These are phyloP conservation scores for Vireo altiloquus DNA, from an alignment of 2,113 vertebrate genomes.

Conservation along the genomic window DNA sequence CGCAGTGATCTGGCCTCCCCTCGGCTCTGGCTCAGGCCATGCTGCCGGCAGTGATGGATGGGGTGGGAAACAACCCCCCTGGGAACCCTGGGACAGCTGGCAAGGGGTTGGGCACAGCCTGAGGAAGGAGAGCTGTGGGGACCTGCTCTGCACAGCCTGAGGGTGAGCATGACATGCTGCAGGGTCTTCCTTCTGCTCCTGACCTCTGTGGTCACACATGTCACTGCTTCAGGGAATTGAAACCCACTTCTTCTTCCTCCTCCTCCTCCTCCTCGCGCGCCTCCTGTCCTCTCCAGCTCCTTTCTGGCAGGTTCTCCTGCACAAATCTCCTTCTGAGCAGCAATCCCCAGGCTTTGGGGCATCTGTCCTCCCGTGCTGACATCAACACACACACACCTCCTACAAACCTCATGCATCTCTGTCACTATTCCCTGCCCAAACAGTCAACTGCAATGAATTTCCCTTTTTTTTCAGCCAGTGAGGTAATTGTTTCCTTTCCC, in stretches of 20 bases:
- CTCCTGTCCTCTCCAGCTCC: background rate
- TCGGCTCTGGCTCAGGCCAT: accelerated
- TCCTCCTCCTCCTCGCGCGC: background rate
- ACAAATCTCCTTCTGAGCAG: background rate
- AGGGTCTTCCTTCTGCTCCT: background rate
- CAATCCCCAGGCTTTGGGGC: accelerated
- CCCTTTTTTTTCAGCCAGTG: background rate
- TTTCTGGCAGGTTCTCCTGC: background rate
- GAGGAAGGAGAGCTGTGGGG: background rate
- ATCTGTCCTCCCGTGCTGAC: background rate
- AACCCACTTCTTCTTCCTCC: background rate
- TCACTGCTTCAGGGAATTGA: background rate
- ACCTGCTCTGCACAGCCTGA: background rate
- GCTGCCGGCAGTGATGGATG: background rate
- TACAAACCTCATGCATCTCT: background rate
- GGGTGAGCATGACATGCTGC: accelerated
- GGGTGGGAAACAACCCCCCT: background rate
- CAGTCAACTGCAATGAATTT: background rate
- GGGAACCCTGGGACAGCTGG: background rate
- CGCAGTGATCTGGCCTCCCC: background rate
- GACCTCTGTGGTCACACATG: background rate
- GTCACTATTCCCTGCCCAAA: background rate
- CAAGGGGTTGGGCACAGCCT: background rate
- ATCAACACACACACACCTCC: background rate
- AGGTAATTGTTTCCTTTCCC: background rate